A percentile compares a stretch with the other conserved stretches of the same genome.
These are phyloP conservation scores for Rhopalosiphum padi DNA, from an alignment of 1,140 invertebrate species.

Conservation along the genomic window DNA sequence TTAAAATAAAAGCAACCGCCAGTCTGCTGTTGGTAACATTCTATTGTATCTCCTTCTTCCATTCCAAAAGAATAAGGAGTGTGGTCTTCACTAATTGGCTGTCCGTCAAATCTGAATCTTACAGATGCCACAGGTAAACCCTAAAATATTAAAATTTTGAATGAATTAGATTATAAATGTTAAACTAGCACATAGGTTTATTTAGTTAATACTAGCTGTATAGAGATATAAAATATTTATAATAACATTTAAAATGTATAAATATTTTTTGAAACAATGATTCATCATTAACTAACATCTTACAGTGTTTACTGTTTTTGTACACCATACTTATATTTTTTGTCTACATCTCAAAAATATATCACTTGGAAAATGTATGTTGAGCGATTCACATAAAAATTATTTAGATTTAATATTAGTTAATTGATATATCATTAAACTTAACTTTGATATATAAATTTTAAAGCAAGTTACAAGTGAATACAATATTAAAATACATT, in stretches of 20 bases:
- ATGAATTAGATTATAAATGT: slow-evolving; percentile 27
- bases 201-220: background rate
- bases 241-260: background rate
- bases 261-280: too few relatives aligned
- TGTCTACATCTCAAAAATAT: too few relatives aligned
- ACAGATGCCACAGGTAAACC: slow-evolving; percentile 86
- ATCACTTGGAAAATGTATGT: too few relatives aligned
- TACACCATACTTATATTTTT: too few relatives aligned
- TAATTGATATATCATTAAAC: too few relatives aligned
- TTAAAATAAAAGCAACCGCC: slow-evolving; percentile 68
- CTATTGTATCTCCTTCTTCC: slow-evolving; percentile 95
- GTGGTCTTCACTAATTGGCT: slow-evolving; percentile 92
- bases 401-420: background rate
- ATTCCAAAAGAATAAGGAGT: slow-evolving; percentile 89
- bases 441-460: too few relatives aligned
- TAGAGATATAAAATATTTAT: background rate
- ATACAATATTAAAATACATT: too few relatives aligned
- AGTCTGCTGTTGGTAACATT: slow-evolving; percentile 95
- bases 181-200: background rate
- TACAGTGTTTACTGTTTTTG: too few relatives aligned
- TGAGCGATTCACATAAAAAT: background rate
- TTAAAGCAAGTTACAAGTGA: too few relatives aligned
- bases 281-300: too few relatives aligned
- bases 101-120: slow-evolving; percentile 91
- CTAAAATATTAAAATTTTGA: slow-evolving; percentile 65